Evolutionary conservation across 2,797 vertebrate species (phyloP).

Genomic region (Lepidocolaptes lacrymiger): DNA sequence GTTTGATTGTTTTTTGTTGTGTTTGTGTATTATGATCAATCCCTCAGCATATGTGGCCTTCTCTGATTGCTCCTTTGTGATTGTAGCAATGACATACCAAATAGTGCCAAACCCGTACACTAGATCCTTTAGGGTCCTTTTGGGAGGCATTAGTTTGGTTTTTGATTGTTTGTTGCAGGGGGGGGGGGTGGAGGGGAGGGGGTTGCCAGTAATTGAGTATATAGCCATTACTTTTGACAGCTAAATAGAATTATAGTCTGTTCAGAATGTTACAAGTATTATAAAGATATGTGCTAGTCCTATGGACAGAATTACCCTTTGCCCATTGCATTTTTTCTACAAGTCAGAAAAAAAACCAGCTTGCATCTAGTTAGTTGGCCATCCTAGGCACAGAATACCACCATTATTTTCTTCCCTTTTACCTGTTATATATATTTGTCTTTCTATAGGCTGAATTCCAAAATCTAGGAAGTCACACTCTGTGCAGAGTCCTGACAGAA

Average conservation of each 20-base stretch:
- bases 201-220: neutral
- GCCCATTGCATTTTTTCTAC: neutral
- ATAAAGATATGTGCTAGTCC: neutral
- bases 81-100: neutral
- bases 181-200: no score
- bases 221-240: neutral
- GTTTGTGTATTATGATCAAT: neutral
- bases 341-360: neutral
- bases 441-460: neutral
- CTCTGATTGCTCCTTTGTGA: neutral
- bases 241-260: neutral
- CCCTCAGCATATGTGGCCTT: neutral
- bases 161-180: neutral
- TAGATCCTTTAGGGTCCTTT: fast-evolving
- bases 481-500: neutral
- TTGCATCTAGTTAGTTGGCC: neutral
- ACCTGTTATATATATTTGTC: neutral
- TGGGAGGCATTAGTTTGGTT: fast-evolving
- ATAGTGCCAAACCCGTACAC: neutral
- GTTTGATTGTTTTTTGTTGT: neutral
- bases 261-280: neutral
- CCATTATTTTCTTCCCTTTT: neutral
- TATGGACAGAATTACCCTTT: neutral
- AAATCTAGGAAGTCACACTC: neutral
- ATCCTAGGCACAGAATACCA: neutral